Base-by-base conservation (phyloP, 2,888 invertebrate species). In the Hipparchia sbordonii region DNA sequence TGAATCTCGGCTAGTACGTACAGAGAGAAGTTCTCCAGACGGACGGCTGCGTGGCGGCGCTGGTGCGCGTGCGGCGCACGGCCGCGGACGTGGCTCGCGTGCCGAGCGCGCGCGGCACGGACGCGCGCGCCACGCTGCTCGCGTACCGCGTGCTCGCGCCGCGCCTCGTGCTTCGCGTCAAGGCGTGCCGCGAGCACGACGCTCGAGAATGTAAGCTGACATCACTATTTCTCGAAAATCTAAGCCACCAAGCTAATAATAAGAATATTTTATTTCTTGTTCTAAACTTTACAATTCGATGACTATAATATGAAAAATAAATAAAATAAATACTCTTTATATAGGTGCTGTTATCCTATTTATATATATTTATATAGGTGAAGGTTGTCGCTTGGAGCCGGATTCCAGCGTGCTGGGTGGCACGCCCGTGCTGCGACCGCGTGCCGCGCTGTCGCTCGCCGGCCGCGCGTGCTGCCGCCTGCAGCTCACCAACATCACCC, bases 81-180 rank as follows among this genome's bases (percentile, higher is more conserved):
- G 75, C 74, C 3, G 60, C 72, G 9, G 82, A 82, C 74, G 71
- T 73, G 72, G 77, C 77, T 70, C 72, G 62, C 59, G 76, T 70
- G 45, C 70, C 76, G 7, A 39, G 70, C 33, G 75, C 74, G 23
- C 77, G 80, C 6, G 85, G 77, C 5, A 62, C 66, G 7, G 75
- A 78, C 46, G 86, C 83, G 61, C 82, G 88, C 72, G 87, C 87
- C 0, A 46, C 86, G 2, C 84, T 90, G 7, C 70, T 89, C 2
- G 79, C 81, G 2, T 88, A 86, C 82, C 84, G 90, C 70, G 89
- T 89, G 79, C 82, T 91, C n/a, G 87, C 88, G 73, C 90, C 91
- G 48, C 77, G 80, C 0, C 74, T 91, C 9, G 56, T 82, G 71
- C 76, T 90, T 71, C 81, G 87, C 0, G 82, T 83, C 62, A 73